Evolutionary conservation across 2,888 invertebrate genomes (phyloP), one percentile per base, ranked within the genome.

Genomic region (Oscheius onirici): DNA sequence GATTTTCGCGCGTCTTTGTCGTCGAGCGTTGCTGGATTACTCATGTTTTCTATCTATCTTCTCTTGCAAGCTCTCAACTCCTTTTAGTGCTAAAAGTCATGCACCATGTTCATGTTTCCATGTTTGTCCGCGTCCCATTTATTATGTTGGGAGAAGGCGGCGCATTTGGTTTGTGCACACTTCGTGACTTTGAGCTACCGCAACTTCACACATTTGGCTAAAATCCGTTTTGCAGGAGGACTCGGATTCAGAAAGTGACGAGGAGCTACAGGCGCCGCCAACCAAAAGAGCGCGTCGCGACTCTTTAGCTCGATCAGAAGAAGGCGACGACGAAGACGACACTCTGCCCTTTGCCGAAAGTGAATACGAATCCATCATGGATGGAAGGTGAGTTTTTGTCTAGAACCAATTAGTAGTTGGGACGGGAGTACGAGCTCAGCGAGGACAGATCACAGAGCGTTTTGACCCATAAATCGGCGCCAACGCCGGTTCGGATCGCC

Each of bases 311-410:
- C 68, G 68, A 10, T 68, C 61, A 10, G 70, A 68, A 55, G 73
- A 71, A 8, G 69, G 61, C 13, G 73, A 49, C 63, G 61, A 44
- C 51, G 73, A 75, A 34, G 77, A 77, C 11, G 78, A 81, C 71
- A 78, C 78, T 24, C 69, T 81, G 44, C 79, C 78, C 1, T 81
- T 78, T 67, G 76, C 72, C 11, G 79, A 78, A 34, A 77, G 76
- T 57, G 81, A 81, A 63, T 81, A 78, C 79, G 81, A 81, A 61
- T 69, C 71, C 17, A 78, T 78, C 34, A 78, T 77, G 69, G 76
- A 77, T 71, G 78, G 71, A 61, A 74, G 77, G 78, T 78, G 24
- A 51, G 72, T 55, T 40, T 40, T 66, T 52, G 17, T 34, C 3
- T 6, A 34, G 0, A 17, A 40, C 22, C 69, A 57, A 57, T 68